Evolutionary conservation across 2,113 vertebrate genomes (phyloP).

Genomic region (Puffinus mauretanicus): DNA sequence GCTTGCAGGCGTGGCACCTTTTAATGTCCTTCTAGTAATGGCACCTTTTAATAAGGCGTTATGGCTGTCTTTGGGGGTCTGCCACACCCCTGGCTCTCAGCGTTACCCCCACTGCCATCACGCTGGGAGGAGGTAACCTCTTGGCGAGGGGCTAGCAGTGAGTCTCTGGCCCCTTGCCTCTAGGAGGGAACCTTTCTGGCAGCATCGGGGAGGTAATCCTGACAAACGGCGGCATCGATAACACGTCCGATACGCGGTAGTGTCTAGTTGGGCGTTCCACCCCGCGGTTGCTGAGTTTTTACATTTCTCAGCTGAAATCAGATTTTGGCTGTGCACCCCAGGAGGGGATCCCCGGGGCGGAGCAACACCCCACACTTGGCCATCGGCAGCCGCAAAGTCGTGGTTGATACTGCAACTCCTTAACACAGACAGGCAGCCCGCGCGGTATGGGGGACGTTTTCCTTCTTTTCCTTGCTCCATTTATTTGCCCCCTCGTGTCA

Average conservation of each 20-base stretch:
- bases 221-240: neutral
- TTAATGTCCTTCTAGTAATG: neutral
- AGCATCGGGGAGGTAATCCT: rapidly evolving
- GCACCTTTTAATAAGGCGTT: neutral
- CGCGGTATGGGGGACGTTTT: rapidly evolving
- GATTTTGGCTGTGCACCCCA: neutral
- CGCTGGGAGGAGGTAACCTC: rapidly evolving
- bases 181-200: neutral
- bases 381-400: neutral
- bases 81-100: neutral
- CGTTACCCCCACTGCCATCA: neutral
- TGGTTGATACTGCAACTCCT: neutral
- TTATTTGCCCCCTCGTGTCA: neutral
- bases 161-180: neutral
- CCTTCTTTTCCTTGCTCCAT: neutral
- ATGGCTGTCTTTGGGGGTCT: neutral
- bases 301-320: neutral
- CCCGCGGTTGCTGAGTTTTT: rapidly evolving
- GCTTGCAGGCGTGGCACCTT: neutral
- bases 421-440: neutral
- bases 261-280: neutral
- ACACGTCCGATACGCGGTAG: neutral
- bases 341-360: neutral
- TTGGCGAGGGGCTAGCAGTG: neutral
- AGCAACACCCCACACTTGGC: too few species aligned